phyloP scores from a whole-genome alignment of 2,113 vertebrate species.

The Sturnus vulgaris region DNA sequence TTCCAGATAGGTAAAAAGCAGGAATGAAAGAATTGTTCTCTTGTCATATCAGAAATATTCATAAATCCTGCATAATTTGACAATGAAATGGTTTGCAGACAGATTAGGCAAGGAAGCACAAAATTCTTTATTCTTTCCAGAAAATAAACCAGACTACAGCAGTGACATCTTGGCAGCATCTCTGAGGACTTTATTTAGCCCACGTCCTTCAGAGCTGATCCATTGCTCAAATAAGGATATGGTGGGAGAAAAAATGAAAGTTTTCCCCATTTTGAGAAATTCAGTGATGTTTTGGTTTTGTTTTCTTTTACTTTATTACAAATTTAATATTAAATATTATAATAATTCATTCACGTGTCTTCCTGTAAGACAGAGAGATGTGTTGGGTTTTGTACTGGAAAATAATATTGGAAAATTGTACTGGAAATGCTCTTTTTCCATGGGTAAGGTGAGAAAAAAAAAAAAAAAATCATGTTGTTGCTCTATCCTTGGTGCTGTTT shows the following conservation, averaged over 20 bases:
- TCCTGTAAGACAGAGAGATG: neutral
- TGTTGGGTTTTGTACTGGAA: neutral
- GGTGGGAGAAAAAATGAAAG: neutral
- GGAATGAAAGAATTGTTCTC: neutral
- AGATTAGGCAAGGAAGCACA: neutral
- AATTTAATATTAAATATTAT: neutral
- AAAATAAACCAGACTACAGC: neutral
- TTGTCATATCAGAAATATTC: constrained; percentile 1
- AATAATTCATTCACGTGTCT: neutral
- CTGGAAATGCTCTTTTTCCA: neutral
- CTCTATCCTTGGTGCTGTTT: neutral
- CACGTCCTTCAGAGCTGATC: neutral
- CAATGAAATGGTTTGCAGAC: neutral
- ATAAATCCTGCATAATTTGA: constrained; percentile 10
- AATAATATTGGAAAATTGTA: neutral
- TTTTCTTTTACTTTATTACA: neutral
- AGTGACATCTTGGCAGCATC: neutral
- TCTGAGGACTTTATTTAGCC: neutral
- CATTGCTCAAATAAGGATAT: neutral
- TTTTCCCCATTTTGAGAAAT: neutral
- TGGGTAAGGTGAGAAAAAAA: neutral
- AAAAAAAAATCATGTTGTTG: neutral
- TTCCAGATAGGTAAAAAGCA: neutral
- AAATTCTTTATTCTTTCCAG: neutral
- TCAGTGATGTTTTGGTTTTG: neutral